Conservation (phyloP, 2,113 vertebrate species). For the Rhineura floridana region DNA sequence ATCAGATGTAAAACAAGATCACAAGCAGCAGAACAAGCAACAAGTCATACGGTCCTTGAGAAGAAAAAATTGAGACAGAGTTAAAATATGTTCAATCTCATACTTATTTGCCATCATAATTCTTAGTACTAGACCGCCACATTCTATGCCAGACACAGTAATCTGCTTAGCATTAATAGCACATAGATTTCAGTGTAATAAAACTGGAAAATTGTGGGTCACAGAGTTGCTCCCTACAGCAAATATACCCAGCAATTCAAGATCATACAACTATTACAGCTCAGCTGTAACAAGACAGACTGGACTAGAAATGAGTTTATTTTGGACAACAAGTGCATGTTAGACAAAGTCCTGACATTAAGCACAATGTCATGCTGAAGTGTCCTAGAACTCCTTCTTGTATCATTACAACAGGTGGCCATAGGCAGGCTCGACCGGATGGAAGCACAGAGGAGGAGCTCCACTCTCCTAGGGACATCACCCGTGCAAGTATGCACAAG, state of each 20-base stretch:
- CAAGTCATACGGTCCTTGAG: constrained; percentile 43
- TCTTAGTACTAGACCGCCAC: constrained; percentile 33
- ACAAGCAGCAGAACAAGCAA: constrained; percentile 27
- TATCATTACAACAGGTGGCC: no score
- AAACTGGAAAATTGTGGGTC: no score
- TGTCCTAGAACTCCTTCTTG: neutral
- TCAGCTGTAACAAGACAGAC: neutral
- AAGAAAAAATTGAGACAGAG: constrained; percentile 45
- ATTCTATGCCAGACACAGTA: constrained; percentile 25
- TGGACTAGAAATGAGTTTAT: no score
- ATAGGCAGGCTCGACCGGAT: no score
- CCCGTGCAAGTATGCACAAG: no score
- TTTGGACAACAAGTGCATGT: neutral
- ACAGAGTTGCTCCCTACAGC: no score
- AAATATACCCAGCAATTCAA: no score
- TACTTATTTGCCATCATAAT: constrained; percentile 25
- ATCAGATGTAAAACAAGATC: constrained; percentile 48
- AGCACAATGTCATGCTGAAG: neutral
- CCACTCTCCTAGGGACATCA: no score
- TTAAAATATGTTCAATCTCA: constrained; percentile 6
- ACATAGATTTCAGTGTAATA: no score
- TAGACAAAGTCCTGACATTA: neutral
- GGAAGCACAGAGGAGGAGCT: no score
- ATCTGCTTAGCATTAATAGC: no score
- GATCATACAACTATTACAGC: neutral